A percentile compares a stretch with the other conserved stretches of the same genome.
These are phyloP conservation scores for Melopsittacus undulatus DNA, from an alignment of 2,797 vertebrate genomes.

Conservation along the genomic window DNA sequence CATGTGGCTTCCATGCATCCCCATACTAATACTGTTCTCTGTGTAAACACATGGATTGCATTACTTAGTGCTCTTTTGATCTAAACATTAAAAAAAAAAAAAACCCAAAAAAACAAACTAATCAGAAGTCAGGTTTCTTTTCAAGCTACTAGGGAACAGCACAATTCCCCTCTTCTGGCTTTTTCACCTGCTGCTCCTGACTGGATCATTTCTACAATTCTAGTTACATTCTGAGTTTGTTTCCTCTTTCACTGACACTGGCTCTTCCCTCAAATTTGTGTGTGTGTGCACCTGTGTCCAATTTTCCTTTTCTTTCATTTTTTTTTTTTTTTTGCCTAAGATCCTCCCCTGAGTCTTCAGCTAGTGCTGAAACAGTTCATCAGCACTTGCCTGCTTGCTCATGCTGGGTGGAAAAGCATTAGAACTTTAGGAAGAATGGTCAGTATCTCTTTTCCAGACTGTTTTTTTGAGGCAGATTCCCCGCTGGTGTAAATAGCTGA, in stretches of 20 bases:
- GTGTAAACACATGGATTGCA: slow-evolving; percentile 46
- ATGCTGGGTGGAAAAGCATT: background rate
- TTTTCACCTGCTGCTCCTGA: background rate
- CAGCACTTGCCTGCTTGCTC: background rate
- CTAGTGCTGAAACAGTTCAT: background rate
- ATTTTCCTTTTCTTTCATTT: background rate
- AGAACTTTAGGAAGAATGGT: background rate
- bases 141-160: slow-evolving; percentile 29
- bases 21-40: background rate
- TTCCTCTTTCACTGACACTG: background rate
- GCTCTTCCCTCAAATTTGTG: background rate
- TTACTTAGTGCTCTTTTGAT: slow-evolving; percentile 63
- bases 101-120: background rate
- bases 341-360: background rate
- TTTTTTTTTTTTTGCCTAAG: background rate
- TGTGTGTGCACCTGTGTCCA: background rate
- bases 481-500: slow-evolving; percentile 6
- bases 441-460: background rate
- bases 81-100: background rate
- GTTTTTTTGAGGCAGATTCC: background rate
- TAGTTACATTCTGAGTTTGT: background rate
- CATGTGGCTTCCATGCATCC: slow-evolving; percentile 62
- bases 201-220: background rate
- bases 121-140: slow-evolving; percentile 31
- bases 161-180: background rate